These are phyloP conservation scores for Sebastes trivittatus DNA, from an alignment of 2,797 vertebrate genomes.

Conservation along the genomic window DNA sequence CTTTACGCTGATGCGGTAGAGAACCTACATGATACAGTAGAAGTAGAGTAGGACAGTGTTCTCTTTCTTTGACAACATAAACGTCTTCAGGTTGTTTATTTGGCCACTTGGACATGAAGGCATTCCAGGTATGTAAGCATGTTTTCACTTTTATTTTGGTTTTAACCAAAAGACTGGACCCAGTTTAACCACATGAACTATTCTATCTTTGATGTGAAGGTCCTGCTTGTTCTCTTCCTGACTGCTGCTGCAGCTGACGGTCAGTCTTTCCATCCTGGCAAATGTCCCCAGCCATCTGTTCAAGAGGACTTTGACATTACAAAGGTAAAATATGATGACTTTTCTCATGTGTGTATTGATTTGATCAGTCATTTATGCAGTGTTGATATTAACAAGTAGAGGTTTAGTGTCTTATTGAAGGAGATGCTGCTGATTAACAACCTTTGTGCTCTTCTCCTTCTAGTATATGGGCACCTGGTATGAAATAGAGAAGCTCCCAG, in stretches of 20 bases:
- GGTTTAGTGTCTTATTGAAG: background rate
- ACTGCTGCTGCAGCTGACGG: background rate
- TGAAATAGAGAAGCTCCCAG: slow-evolving; percentile 85
- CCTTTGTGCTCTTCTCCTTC: background rate
- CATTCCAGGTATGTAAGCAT: slow-evolving; percentile 25
- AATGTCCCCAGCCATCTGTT: slow-evolving; percentile 18
- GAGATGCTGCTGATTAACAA: background rate
- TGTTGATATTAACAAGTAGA: background rate
- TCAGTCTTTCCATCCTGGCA: slow-evolving; percentile 43
- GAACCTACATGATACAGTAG: background rate
- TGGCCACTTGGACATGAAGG: slow-evolving; percentile 1
- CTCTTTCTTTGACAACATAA: background rate
- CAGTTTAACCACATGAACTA: background rate
- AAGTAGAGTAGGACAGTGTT: background rate
- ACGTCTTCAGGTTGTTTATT: fast-evolving
- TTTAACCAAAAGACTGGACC: background rate
- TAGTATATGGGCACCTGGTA: slow-evolving; percentile 87
- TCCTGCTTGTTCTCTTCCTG: slow-evolving; percentile 27
- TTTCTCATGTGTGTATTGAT: background rate
- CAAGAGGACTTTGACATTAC: slow-evolving; percentile 51
- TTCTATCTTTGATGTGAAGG: slow-evolving; percentile 2
- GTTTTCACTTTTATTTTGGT: background rate
- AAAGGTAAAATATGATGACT: slow-evolving; percentile 18
- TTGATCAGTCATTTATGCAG: background rate
- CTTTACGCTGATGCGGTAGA: fast-evolving